A percentile compares a stretch with the other conserved stretches of the same genome.
These are phyloP conservation scores for Drosophila recens DNA, from an alignment of 2,888 invertebrate genomes.

Conservation along the genomic window DNA sequence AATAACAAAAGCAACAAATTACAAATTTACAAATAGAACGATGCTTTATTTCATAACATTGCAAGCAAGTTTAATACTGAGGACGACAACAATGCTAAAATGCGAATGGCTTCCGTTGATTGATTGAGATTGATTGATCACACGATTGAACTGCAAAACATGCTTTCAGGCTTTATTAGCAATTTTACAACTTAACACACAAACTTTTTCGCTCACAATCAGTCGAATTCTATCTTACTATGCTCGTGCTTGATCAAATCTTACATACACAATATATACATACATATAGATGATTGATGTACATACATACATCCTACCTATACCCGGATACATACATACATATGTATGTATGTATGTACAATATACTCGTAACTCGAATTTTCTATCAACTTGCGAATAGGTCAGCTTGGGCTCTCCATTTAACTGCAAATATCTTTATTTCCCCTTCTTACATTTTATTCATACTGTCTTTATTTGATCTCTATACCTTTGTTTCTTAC, in stretches of 20 bases:
- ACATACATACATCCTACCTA: constrained; percentile 7
- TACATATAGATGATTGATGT: constrained; percentile 7
- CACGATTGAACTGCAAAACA: constrained; percentile 31
- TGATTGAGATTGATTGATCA: constrained; percentile 27
- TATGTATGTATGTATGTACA: too few relatives aligned
- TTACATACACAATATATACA: constrained; percentile 6
- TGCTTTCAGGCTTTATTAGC: constrained; percentile 31
- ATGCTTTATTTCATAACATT: constrained; percentile 57
- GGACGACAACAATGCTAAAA: constrained; percentile 55
- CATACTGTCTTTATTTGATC: not conserved
- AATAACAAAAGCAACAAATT: constrained; percentile 8
- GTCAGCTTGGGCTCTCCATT: constrained; percentile 60
- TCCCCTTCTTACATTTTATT: constrained; percentile 11
- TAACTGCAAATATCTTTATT: constrained; percentile 31
- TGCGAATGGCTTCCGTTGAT: constrained; percentile 45
- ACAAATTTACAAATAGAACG: constrained; percentile 44
- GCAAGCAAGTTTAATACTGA: constrained; percentile 51
- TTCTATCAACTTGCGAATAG: constrained; percentile 44
- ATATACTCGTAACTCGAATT: constrained; percentile 24
- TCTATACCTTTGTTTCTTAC: constrained; percentile 9
- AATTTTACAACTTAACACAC: constrained; percentile 24
- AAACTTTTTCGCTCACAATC: constrained; percentile 40
- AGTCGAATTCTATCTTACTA: constrained; percentile 40
- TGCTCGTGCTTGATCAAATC: constrained; percentile 41
- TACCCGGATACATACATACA: not conserved